Conservation (phyloP, 2,888 invertebrate genomes). For the Venusia cambrica region DNA sequence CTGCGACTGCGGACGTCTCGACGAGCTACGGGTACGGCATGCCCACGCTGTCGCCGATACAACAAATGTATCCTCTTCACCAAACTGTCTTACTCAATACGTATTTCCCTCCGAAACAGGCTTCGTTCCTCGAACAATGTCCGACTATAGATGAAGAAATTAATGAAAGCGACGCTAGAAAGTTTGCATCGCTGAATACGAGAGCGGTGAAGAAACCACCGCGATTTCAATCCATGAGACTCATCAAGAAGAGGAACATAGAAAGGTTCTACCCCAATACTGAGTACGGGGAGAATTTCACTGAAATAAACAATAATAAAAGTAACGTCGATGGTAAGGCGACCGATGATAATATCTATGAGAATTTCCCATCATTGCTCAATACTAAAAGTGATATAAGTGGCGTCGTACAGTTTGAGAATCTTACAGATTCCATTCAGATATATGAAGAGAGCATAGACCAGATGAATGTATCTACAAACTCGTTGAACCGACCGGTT, state of each 20-base stretch:
- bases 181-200: conserved; percentile 70
- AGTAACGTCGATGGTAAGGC: conserved; percentile 47
- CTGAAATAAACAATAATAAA: conserved; percentile 72
- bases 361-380: conserved; percentile 64
- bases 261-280: conserved; percentile 76
- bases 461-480: conserved; percentile 55
- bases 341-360: conserved; percentile 58
- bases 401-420: conserved; percentile 79
- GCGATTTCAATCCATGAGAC: conserved; percentile 73
- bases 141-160: conserved; percentile 65
- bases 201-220: conserved; percentile 57
- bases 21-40: conserved; percentile 60
- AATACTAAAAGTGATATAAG: conserved; percentile 61
- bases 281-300: conserved; percentile 70
- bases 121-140: conserved; percentile 65
- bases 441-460: conserved; percentile 76
- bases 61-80: conserved; percentile 70
- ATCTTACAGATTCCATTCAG: conserved; percentile 85
- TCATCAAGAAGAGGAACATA: conserved; percentile 67
- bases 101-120: conserved; percentile 67
- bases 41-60: conserved; percentile 66
- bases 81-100: conserved; percentile 69
- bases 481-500: conserved; percentile 77
- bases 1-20: conserved; percentile 43
- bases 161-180: conserved; percentile 54